Evolutionary conservation across 2,113 vertebrate genomes (phyloP), one percentile per base, ranked within the genome.

Genomic region (Hucho hucho): DNA sequence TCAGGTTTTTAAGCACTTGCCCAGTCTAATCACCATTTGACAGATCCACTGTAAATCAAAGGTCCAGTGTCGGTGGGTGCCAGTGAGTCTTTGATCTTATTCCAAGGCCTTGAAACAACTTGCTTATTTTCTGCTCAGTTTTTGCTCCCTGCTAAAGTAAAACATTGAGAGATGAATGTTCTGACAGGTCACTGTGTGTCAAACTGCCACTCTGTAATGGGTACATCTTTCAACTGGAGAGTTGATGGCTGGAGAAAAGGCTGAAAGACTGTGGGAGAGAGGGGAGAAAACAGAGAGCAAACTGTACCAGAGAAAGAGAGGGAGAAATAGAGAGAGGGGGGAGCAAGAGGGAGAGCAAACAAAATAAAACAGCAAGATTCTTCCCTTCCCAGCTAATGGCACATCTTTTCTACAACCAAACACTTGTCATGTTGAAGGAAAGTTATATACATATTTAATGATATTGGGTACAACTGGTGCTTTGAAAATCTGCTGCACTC

Each of bases 401-500:
- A 92, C 87, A 91, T 96, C 93, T 94, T 93, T 93, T 90, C 94
- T 94, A 94, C 94, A 94, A 95, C 95, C 94, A 95, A 95, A 93
- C 94, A 94, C 95, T 95, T 94, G 92, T 95, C 94, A 95, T 92
- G 92, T 93, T 93, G 93, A 91, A 90, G 93, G 93, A 85, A 94
- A 94, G 94, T 95, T 95, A 91, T 95, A 97, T 99, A 94, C 93
- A 98, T 97, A 95, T 99, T 98, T 99, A 98, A 98, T 97, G 96
- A 94, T 94, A 94, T 93, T 91, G 93, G 94, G 93, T 94, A 94
- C 94, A 95, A 96, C 92, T 92, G 90, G 89, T 91, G 94, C 96
- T 97, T 97, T 96, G 95, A 97, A 93, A 97, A 97, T 96, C 94
- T 94, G 95, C 95, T 95, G 94, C 94, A 94, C 93, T 96, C 96